Percentiles rank a stretch among this genome's conserved stretches.
phyloP scores from a whole-genome alignment of 2,888 invertebrate genomes.

The Diarsia rubi region DNA sequence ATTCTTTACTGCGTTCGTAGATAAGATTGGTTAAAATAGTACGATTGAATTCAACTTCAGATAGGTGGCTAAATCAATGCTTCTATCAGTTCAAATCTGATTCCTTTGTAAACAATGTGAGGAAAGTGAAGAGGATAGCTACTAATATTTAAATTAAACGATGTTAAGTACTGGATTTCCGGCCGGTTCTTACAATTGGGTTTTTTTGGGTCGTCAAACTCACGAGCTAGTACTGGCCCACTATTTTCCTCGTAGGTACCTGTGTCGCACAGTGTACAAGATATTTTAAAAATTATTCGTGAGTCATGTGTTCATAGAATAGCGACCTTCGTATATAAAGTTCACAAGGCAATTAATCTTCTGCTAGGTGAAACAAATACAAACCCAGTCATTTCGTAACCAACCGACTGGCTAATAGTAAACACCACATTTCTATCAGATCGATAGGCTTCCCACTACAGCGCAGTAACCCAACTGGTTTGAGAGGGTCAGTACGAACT shows the following conservation, averaged over 20 bases:
- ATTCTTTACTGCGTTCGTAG: constrained; percentile 8
- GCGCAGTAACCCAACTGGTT: constrained; percentile 82
- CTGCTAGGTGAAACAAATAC: constrained; percentile 65
- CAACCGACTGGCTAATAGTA: constrained; percentile 76
- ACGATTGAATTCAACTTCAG: not conserved
- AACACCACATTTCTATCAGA: constrained; percentile 79
- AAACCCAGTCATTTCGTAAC: constrained; percentile 69
- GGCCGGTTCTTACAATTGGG: not conserved
- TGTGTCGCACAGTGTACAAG: constrained; percentile 12
- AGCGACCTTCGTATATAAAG: constrained; percentile 42
- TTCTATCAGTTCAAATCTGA: not conserved
- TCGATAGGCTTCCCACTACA: constrained; percentile 86
- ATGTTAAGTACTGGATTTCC: not conserved
- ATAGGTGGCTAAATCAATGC: not conserved
- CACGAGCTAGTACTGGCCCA: not conserved
- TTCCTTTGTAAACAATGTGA: constrained; percentile 11
- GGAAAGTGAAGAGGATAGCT: not conserved
- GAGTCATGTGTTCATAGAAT: constrained; percentile 57
- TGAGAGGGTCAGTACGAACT: constrained; percentile 69
- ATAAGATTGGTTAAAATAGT: constrained; percentile 24
- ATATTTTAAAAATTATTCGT: constrained; percentile 51
- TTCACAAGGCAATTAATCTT: constrained; percentile 43
- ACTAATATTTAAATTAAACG: not conserved
- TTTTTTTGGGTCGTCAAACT: constrained; percentile 16
- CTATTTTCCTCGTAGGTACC: constrained; percentile 34